A percentile compares a stretch with the other conserved stretches of the same genome.
These are phyloP conservation scores for Formica selysi DNA, from an alignment of 1,140 invertebrate genomes.

Conservation along the genomic window DNA sequence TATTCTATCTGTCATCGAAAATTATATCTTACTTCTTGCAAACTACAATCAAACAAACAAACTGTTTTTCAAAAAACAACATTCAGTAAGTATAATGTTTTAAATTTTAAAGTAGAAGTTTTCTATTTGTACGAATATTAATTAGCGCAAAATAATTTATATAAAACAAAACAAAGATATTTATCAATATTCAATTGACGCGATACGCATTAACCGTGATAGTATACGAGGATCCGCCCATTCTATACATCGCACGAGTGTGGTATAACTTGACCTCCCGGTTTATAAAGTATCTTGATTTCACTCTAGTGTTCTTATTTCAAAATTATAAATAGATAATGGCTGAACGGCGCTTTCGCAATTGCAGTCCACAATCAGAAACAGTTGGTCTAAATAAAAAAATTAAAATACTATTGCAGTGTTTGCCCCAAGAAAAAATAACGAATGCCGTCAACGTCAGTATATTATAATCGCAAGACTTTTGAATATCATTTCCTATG, in stretches of 20 bases:
- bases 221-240: not conserved
- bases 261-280: conserved; percentile 21
- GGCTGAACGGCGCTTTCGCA: not conserved
- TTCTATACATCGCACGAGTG: not conserved
- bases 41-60: not conserved
- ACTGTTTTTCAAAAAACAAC: not conserved
- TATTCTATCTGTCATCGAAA: not conserved
- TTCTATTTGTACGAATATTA: not conserved
- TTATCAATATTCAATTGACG: not conserved
- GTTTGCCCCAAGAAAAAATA: not conserved
- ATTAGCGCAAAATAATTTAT: not conserved
- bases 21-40: not conserved
- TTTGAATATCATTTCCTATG: conserved; percentile 7
- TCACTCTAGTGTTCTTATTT: conserved; percentile 24
- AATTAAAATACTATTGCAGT: not conserved
- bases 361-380: not conserved
- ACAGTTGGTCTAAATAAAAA: not conserved
- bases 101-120: not conserved
- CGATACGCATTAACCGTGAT: not conserved
- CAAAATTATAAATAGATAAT: conserved; percentile 2
- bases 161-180: not conserved
- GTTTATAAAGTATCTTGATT: conserved; percentile 21
- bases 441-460: not conserved
- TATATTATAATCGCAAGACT: conserved; percentile 13
- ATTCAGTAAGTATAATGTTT: not conserved